These are phyloP conservation scores for Guaruba guarouba DNA, from an alignment of 2,113 vertebrate genomes.

Conservation along the genomic window DNA sequence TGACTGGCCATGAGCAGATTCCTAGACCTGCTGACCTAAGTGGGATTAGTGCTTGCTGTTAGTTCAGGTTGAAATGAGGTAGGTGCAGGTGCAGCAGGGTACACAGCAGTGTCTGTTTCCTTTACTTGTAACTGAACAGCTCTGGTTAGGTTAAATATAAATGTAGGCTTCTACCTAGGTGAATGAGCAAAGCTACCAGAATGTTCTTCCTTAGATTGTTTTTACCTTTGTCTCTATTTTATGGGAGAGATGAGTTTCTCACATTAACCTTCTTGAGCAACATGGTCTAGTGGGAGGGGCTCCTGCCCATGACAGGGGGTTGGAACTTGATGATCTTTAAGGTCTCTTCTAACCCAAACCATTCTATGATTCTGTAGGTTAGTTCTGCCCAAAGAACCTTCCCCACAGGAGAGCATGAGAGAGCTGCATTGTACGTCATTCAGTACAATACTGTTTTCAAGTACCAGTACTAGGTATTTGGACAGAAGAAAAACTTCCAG, in stretches of 20 bases:
- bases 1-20: not conserved
- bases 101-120: rapidly evolving
- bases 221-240: not conserved
- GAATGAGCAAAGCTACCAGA: not conserved
- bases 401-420: not conserved
- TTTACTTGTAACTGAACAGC: not conserved
- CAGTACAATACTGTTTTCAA: not conserved
- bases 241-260: not conserved
- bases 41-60: not conserved
- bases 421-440: not conserved
- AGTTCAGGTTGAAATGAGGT: not conserved
- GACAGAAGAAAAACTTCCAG: not conserved
- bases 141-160: not conserved
- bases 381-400: not conserved
- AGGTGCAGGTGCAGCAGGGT: not conserved
- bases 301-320: not conserved
- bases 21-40: not conserved
- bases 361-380: not conserved
- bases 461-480: not conserved
- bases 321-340: not conserved
- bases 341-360: not conserved
- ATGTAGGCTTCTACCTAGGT: not conserved
- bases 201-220: rapidly evolving
- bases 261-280: not conserved
- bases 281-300: not conserved